A percentile compares a stretch with the other conserved stretches of the same genome.
These are phyloP conservation scores for Oxystoma pomonae DNA, from an alignment of 2,888 invertebrate genomes.

Conservation along the genomic window DNA sequence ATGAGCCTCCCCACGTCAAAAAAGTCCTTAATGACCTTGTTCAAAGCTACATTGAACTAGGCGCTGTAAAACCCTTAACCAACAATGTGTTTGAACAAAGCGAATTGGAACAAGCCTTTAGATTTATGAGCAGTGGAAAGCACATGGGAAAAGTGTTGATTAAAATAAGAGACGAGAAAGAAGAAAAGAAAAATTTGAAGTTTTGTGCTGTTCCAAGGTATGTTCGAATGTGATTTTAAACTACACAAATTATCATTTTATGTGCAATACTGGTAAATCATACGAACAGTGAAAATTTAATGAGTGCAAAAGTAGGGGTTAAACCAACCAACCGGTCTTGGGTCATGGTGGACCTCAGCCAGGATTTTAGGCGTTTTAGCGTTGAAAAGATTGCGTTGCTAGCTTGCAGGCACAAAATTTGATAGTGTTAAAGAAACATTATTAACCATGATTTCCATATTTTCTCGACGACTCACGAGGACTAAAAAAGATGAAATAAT, in stretches of 20 bases:
- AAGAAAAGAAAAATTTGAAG: slow-evolving; percentile 30
- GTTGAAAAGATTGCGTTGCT: no score
- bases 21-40: slow-evolving; percentile 14
- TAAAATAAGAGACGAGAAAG: slow-evolving; percentile 41
- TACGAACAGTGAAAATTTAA: no score
- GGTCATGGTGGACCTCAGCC: no score
- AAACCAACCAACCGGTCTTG: no score
- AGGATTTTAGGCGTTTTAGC: no score
- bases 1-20: slow-evolving; percentile 14
- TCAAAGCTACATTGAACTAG: slow-evolving; percentile 36
- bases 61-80: slow-evolving; percentile 66
- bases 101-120: slow-evolving; percentile 70
- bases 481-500: no score
- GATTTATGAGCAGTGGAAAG: slow-evolving; percentile 63
- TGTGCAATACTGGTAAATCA: no score
- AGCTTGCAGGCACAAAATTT: no score
- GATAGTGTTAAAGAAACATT: no score
- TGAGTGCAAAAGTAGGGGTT: no score
- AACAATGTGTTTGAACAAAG: slow-evolving; percentile 59
- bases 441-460: no score
- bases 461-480: no score
- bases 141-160: slow-evolving; percentile 72
- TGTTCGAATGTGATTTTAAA: slow-evolving; percentile 2
- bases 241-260: slow-evolving; percentile 4
- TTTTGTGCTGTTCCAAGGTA: slow-evolving; percentile 15